phyloP scores from a whole-genome alignment of 1,140 invertebrate genomes.

The Aphidius gifuensis region DNA sequence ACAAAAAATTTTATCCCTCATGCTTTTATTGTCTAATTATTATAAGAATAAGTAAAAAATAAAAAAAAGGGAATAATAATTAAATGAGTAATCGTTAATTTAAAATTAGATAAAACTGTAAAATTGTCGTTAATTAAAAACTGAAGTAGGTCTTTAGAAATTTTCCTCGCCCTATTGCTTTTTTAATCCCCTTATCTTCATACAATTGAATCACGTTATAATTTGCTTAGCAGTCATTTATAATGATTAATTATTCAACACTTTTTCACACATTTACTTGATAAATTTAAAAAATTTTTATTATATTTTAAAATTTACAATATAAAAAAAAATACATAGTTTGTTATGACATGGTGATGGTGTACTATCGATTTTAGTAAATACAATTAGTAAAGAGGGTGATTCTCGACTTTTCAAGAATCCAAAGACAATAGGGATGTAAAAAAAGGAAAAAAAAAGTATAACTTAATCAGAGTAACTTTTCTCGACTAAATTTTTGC shows the following conservation, averaged over 20 bases:
- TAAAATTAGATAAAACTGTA: constrained; percentile 22
- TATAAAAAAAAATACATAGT: constrained; percentile 24
- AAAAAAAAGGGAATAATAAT: background rate
- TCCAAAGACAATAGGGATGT: constrained; percentile 38
- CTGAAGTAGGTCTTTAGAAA: constrained; percentile 29
- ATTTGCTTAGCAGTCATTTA: constrained; percentile 30
- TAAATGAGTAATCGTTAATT: constrained; percentile 1
- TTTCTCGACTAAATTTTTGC: constrained; percentile 50
- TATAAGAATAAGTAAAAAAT: too few species aligned
- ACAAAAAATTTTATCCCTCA: background rate
- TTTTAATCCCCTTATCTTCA: constrained; percentile 42
- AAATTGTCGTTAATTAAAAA: constrained; percentile 48
- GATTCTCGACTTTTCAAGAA: constrained; percentile 36
- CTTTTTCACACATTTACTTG: too few species aligned
- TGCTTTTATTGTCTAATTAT: constrained; percentile 4
- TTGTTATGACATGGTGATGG: background rate
- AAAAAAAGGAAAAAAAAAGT: constrained; percentile 4
- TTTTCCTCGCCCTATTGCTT: constrained; percentile 23
- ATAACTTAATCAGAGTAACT: constrained; percentile 50
- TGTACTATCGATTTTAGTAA: constrained; percentile 52
- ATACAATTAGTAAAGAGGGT: constrained; percentile 48
- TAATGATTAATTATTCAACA: too few species aligned
- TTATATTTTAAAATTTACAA: too few species aligned
- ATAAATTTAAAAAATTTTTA: too few species aligned
- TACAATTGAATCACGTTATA: constrained; percentile 46